phyloP scores from a whole-genome alignment of 35 echinoderm and acorn worm genomes.

The Stichopus chloronotus region DNA sequence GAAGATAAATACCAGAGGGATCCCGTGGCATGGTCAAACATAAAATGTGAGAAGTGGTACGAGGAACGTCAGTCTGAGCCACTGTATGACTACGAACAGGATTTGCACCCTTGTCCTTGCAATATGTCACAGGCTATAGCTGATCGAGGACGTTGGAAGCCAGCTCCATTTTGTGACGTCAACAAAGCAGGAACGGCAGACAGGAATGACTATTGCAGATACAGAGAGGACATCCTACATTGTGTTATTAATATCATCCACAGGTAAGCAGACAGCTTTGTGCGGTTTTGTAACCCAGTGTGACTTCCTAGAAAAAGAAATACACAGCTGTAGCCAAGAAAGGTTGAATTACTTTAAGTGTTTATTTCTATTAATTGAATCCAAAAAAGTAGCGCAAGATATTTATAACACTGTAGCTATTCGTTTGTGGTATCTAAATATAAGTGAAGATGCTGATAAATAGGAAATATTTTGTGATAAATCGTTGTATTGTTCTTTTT shows the following conservation, averaged over 20 bases:
- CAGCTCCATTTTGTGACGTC: conserved; percentile 63
- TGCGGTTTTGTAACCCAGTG: no score
- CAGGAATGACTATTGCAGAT: conserved; percentile 57
- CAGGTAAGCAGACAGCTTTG: conserved; percentile 13
- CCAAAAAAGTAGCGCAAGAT: no score
- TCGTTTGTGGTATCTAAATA: no score
- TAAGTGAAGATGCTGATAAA: no score
- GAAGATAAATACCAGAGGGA: conserved; percentile 68
- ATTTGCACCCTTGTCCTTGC: conserved; percentile 75
- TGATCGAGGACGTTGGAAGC: conserved; percentile 66
- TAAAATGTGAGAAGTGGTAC: conserved; percentile 61
- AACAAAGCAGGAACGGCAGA: conserved; percentile 20
- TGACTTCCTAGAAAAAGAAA: no score
- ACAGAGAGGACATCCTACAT: conserved; percentile 62
- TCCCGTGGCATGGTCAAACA: conserved; percentile 56
- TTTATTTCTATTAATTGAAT: no score
- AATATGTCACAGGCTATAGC: conserved; percentile 68
- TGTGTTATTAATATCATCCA: conserved; percentile 72
- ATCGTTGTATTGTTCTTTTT: no score
- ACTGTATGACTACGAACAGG: conserved; percentile 57
- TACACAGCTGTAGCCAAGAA: no score
- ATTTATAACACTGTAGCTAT: no score
- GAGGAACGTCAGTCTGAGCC: conserved; percentile 44
- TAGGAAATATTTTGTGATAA: no score
- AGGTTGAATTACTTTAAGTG: no score